phyloP scores from a whole-genome alignment of 2,888 invertebrate species.

The Chymomyza amoena region DNA sequence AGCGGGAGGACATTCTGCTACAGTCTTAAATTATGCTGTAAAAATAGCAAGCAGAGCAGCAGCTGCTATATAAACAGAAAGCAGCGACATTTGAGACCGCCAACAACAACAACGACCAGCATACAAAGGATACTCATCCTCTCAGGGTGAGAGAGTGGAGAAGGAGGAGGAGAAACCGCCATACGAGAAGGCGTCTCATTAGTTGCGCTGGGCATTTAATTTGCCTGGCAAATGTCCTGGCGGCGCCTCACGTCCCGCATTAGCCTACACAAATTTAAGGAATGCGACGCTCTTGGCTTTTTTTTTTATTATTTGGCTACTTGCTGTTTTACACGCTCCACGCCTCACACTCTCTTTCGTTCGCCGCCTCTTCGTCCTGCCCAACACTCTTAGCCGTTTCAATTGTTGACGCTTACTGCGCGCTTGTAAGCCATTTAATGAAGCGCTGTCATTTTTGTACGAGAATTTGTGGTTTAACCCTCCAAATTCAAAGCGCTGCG shows the following conservation, averaged over 20 bases:
- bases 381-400: not conserved
- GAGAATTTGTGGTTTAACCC: slow-evolving; percentile 1
- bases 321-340: not conserved
- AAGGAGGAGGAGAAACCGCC: not conserved
- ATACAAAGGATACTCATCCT: not conserved
- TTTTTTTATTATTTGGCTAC: not conserved
- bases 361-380: no score
- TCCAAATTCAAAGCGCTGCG: not conserved
- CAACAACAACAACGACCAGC: not conserved
- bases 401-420: not conserved
- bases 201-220: not conserved
- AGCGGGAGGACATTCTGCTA: not conserved
- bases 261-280: not conserved
- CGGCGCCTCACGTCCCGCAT: not conserved
- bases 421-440: slow-evolving; percentile 9
- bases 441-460: not conserved
- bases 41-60: not conserved
- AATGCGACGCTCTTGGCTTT: not conserved
- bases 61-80: not conserved
- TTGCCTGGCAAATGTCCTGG: not conserved
- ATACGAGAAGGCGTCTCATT: not conserved
- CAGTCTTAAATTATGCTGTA: slow-evolving; percentile 3
- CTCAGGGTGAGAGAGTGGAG: no score
- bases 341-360: not conserved
- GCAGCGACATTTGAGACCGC: not conserved